Conservation (phyloP, 1,140 invertebrate genomes). For the Drosophila hydei region DNA sequence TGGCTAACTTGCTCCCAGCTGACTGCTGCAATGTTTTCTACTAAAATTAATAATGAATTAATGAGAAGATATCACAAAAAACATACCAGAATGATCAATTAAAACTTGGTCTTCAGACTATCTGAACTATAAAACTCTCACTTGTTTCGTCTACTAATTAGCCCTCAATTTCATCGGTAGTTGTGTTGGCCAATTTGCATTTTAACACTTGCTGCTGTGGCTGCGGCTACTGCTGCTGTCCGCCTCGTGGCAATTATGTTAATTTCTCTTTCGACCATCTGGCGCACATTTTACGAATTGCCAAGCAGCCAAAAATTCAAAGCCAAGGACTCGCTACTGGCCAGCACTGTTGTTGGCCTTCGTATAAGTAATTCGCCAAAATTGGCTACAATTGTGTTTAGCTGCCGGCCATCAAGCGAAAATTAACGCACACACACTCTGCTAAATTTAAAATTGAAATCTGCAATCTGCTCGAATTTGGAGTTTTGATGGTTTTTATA, state of each 20-base stretch:
- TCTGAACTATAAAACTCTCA: no score
- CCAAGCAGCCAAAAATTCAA: conserved; percentile 65
- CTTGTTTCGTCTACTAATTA: conserved; percentile 45
- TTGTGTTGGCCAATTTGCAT: conserved; percentile 47
- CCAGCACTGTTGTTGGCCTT: conserved; percentile 22
- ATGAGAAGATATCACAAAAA: conserved; percentile 34
- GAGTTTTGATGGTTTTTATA: neutral
- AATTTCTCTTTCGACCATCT: conserved; percentile 62
- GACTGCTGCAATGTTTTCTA: neutral
- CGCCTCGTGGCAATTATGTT: conserved; percentile 58
- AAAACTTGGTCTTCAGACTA: conserved; percentile 38
- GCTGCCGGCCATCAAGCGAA: conserved; percentile 7
- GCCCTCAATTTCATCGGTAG: conserved; percentile 6
- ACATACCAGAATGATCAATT: conserved; percentile 50
- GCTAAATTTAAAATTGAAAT: conserved; percentile 1
- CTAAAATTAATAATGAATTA: conserved; percentile 33
- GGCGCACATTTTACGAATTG: conserved; percentile 63
- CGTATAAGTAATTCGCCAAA: conserved; percentile 54
- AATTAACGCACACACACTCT: conserved; percentile 29
- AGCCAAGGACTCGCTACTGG: conserved; percentile 42
- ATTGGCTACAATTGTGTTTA: conserved; percentile 71
- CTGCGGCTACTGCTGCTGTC: neutral
- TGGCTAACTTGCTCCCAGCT: no score
- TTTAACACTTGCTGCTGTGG: conserved; percentile 29
- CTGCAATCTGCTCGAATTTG: neutral